phyloP scores from a whole-genome alignment of 2,797 vertebrate genomes.

The Intellagama lesueurii region DNA sequence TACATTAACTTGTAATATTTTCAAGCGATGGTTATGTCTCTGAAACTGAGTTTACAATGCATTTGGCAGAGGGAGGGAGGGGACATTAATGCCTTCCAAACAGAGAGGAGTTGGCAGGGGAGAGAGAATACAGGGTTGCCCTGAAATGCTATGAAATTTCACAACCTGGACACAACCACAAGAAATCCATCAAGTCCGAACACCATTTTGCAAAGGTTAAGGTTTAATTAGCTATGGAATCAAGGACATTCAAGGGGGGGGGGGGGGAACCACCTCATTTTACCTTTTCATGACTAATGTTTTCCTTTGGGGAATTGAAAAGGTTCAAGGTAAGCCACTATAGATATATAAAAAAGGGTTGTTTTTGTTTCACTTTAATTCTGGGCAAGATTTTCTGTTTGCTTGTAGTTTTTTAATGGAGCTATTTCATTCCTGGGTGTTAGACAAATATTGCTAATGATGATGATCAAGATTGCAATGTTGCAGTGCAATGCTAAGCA shows the following conservation, averaged over 20 bases:
- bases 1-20: slow-evolving; percentile 29
- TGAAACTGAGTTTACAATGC: slow-evolving; percentile 26
- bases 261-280: not conserved
- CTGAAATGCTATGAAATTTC: slow-evolving; percentile 16
- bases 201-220: not conserved
- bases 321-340: not conserved
- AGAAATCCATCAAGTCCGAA: slow-evolving; percentile 15
- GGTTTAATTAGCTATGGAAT: not conserved
- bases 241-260: not conserved
- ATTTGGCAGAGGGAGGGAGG: not conserved
- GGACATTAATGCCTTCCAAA: slow-evolving; percentile 10
- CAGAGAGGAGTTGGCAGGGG: not conserved
- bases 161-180: not conserved
- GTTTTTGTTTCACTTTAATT: not conserved
- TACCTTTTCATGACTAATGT: not conserved
- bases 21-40: not conserved
- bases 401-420: not conserved
- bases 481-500: not conserved
- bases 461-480: not conserved
- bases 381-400: not conserved
- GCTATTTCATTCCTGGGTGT: not conserved
- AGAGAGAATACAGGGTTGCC: not conserved
- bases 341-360: no score
- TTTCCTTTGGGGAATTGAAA: not conserved
- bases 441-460: not conserved